Base-by-base conservation (phyloP, 2,888 invertebrate genomes). In the Trachelus iudaicus region DNA sequence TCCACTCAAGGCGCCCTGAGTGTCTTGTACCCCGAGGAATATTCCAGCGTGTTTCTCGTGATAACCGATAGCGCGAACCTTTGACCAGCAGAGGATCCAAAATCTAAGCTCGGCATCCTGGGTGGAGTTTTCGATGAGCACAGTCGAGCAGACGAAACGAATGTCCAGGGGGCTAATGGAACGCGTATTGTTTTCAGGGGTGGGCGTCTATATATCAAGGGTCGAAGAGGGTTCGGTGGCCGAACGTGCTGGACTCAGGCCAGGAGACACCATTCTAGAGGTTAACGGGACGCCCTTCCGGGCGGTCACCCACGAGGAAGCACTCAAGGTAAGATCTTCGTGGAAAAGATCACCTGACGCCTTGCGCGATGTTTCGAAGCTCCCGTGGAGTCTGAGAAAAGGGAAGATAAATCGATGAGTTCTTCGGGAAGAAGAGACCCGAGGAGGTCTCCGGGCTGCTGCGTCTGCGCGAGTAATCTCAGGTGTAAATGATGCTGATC, bases 231-330 rank as follows among this genome's bases (percentile, higher is more conserved):
- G 96, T 83, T 97, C 97, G 87, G 96, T 97, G 85, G 97, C 97
- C 83, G 97, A 97, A 92, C 94, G 97, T 84, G 96, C 96, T 81
- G 97, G 97, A 83, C 94, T 98, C 83, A 94, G 97, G 89, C 97
- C 97, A 83, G 98, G 98, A 83, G 98, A 98, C 93, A 97, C 98
- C 91, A 98, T 98, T 91, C 94, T 98, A 88, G 97, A 98, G 92
- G 98, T 98, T 85, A 98, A 98, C 92, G 98, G 98, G 81, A 97
- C 96, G 81, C 98, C 97, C 83, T 98, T 98, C 92, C 96, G 96
- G 78, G 97, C 96, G 89, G 97, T 98, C 91, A 96, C 96, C 83
- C 98, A 98, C 92, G 96, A 97, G 91, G 98, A 98, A 92, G 98
- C 98, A 81, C 95, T 98, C 84, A 97, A 97, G 95, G 97, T 97